These are phyloP conservation scores for Geodia barretti DNA, from an alignment of 37 sponge, comb jelly and placozoan species.

Conservation along the genomic window DNA sequence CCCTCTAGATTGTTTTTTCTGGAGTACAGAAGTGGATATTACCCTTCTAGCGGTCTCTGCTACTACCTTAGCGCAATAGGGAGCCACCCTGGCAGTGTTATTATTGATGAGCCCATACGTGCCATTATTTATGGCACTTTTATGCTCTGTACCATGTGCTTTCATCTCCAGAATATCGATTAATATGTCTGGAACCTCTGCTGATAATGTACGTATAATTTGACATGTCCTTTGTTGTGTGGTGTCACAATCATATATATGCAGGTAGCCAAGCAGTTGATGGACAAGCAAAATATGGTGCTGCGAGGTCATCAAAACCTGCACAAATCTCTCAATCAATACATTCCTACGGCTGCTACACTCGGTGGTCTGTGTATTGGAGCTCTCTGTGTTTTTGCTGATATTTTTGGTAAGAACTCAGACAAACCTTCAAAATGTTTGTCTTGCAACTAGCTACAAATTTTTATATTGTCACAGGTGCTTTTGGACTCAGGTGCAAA, in stretches of 20 bases:
- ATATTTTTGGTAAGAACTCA: constrained; percentile 90
- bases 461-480: too few relatives aligned
- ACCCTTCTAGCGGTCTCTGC: constrained; percentile 94
- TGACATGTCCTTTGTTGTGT: not conserved
- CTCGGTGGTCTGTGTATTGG: constrained; percentile 98
- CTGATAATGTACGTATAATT: constrained; percentile 80
- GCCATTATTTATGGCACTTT: constrained; percentile 84
- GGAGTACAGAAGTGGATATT: too few relatives aligned
- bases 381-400: constrained; percentile 95
- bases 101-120: constrained; percentile 90
- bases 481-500: too few relatives aligned
- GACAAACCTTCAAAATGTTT: too few relatives aligned
- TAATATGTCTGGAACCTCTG: constrained; percentile 96
- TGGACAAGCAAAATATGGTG: not conserved
- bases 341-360: constrained; percentile 98
- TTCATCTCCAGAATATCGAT: constrained; percentile 95
- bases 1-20: constrained; percentile 73
- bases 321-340: constrained; percentile 82
- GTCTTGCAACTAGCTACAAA: too few relatives aligned
- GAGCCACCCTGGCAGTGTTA: constrained; percentile 71
- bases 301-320: constrained; percentile 17
- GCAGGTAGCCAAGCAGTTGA: not conserved
- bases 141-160: constrained; percentile 95
- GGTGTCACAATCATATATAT: not conserved
- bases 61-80: constrained; percentile 92